These are phyloP conservation scores for Dynastes tityus DNA, from an alignment of 2,888 invertebrate species.

Conservation along the genomic window DNA sequence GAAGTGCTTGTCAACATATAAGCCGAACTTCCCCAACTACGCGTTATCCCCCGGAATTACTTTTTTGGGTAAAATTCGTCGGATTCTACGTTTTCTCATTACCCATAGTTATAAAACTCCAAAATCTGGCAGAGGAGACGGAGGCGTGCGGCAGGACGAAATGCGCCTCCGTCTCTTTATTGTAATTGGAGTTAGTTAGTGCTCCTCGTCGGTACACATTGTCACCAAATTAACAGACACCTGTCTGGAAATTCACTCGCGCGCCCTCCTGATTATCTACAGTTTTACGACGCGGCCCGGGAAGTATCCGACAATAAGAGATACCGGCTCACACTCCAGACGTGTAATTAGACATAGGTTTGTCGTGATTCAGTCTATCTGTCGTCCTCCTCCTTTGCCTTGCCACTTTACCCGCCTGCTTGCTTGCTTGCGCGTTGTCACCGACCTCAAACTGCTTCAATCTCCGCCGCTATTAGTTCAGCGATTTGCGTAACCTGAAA, in stretches of 20 bases:
- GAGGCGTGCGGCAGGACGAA: constrained; percentile 28
- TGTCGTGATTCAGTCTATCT: constrained; percentile 62
- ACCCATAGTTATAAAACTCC: constrained; percentile 32
- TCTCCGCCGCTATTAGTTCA: constrained; percentile 39
- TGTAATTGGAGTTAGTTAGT: constrained; percentile 60
- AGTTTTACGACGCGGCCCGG: constrained; percentile 73
- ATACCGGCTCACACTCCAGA: constrained; percentile 52
- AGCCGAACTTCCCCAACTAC: too few relatives aligned
- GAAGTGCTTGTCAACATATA: too few relatives aligned
- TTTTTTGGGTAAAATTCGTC: not conserved
- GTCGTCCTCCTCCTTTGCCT: constrained; percentile 47
- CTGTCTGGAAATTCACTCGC: constrained; percentile 65
- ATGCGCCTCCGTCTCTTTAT: constrained; percentile 41
- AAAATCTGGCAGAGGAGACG: constrained; percentile 36
- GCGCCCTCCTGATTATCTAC: constrained; percentile 74
- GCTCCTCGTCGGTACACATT: constrained; percentile 65
- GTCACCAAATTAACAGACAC: constrained; percentile 67
- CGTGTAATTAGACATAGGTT: constrained; percentile 64
- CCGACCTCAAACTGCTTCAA: constrained; percentile 45
- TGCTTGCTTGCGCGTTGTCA: constrained; percentile 25
- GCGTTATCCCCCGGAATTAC: not conserved
- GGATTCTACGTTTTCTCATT: not conserved
- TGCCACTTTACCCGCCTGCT: constrained; percentile 26
- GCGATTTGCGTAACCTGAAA: constrained; percentile 38
- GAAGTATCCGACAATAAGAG: constrained; percentile 54